Conservation (phyloP, 53 echinoderm and acorn worm species). For the Actinopyga echinites region DNA sequence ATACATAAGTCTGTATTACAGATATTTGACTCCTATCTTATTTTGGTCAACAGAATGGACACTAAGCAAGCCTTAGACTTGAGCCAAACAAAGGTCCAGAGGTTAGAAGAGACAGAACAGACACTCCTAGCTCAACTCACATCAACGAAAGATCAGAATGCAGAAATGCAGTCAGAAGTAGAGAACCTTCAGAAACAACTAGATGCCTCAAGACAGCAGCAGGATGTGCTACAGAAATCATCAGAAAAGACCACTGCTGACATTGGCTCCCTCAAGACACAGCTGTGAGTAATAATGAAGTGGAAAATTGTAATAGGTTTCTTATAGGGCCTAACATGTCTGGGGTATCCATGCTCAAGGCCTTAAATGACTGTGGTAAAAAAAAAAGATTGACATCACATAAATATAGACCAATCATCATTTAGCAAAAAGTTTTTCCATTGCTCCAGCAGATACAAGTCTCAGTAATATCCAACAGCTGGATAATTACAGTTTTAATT, state of each 20-base stretch:
- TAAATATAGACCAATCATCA: too few relatives aligned
- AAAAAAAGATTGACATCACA: too few relatives aligned
- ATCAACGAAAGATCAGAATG: slow-evolving; percentile 24
- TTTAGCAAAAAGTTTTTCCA: too few relatives aligned
- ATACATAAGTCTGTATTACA: too few relatives aligned
- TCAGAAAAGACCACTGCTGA: slow-evolving; percentile 11
- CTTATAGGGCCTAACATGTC: too few relatives aligned
- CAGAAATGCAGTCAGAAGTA: slow-evolving; percentile 19
- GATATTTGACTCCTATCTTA: too few relatives aligned
- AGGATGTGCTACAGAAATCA: slow-evolving; percentile 2
- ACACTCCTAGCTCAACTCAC: slow-evolving; percentile 13
- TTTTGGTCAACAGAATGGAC: slow-evolving; percentile 52
- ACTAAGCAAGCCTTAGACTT: slow-evolving; percentile 53
- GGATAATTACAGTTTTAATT: too few relatives aligned
- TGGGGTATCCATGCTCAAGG: too few relatives aligned
- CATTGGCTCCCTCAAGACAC: slow-evolving; percentile 22
- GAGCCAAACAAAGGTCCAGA: slow-evolving; percentile 27
- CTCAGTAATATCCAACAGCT: too few relatives aligned
- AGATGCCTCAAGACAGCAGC: slow-evolving; percentile 12
- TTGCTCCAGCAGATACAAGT: too few relatives aligned
- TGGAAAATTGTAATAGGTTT: neutral
- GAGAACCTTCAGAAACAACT: slow-evolving; percentile 40
- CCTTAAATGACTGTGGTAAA: too few relatives aligned
- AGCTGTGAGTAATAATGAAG: slow-evolving; percentile 41
- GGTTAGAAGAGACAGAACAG: slow-evolving; percentile 35